phyloP scores from a whole-genome alignment of 1,140 invertebrate genomes.

The Eufriesea mexicana region DNA sequence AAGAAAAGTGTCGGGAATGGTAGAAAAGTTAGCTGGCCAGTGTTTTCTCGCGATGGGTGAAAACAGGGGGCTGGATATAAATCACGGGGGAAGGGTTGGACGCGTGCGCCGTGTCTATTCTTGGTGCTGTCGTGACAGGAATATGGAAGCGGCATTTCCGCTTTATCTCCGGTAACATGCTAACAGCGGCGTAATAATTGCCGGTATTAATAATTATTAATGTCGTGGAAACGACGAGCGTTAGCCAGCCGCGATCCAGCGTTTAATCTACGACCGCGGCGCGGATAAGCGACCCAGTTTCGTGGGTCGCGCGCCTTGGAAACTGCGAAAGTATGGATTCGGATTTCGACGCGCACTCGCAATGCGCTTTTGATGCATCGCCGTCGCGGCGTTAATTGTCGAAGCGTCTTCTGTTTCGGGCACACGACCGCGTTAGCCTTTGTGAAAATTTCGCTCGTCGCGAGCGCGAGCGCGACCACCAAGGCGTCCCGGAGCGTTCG shows the following conservation, averaged over 20 bases:
- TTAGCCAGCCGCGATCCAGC: neutral
- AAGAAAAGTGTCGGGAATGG: no score
- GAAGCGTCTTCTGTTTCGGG: conserved; percentile 13
- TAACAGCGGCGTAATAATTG: conserved; percentile 24
- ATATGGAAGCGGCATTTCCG: neutral
- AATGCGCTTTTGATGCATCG: conserved; percentile 53
- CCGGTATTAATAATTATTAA: conserved; percentile 49
- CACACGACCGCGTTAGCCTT: neutral
- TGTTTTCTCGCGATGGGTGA: neutral
- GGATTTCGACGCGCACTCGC: conserved; percentile 53
- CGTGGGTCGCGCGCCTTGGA: conserved; percentile 34
- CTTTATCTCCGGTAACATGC: conserved; percentile 12
- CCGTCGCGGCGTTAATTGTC: conserved; percentile 40
- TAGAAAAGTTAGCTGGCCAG: neutral
- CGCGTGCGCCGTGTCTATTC: neutral
- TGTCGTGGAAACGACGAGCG: conserved; percentile 18
- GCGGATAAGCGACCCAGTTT: conserved; percentile 47
- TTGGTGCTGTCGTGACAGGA: neutral
- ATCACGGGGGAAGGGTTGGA: neutral
- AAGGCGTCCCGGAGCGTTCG: no score
- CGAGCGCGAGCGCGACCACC: no score
- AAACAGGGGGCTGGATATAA: neutral
- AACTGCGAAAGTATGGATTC: conserved; percentile 52
- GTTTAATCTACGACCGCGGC: conserved; percentile 30
- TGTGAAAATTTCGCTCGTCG: no score